These are phyloP conservation scores for Bryconaethiops microstoma DNA, from an alignment of 2,797 vertebrate genomes.

Conservation along the genomic window DNA sequence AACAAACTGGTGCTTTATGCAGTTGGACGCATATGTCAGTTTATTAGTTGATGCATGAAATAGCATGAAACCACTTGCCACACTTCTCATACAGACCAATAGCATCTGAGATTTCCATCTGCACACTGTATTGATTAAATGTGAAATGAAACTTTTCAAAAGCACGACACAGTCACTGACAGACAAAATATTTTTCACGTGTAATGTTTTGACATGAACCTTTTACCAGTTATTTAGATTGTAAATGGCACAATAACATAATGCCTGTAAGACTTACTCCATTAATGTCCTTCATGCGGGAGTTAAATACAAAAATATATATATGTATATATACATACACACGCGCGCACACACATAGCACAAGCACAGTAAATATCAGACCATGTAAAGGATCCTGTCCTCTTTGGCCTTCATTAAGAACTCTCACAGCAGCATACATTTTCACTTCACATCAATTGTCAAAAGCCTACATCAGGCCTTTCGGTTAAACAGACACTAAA, in stretches of 20 bases:
- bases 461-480: background rate
- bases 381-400: conserved; percentile 34
- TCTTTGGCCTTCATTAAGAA: conserved; percentile 39
- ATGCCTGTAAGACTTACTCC: conserved; percentile 15
- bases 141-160: conserved; percentile 17
- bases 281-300: conserved; percentile 51
- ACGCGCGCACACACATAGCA: conserved; percentile 43
- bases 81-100: conserved; percentile 21
- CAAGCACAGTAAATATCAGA: conserved; percentile 46
- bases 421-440: conserved; percentile 43
- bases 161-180: conserved; percentile 19
- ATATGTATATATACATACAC: conserved; percentile 22
- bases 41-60: conserved; percentile 28
- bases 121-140: conserved; percentile 10
- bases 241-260: background rate
- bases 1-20: background rate
- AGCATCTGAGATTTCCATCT: conserved; percentile 1
- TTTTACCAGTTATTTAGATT: conserved; percentile 25
- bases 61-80: conserved; percentile 30
- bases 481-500: conserved; percentile 3
- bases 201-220: conserved; percentile 26
- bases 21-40: conserved; percentile 30
- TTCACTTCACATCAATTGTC: conserved; percentile 24
- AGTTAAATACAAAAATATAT: conserved; percentile 52
- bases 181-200: conserved; percentile 30